Evolutionary conservation across 2,113 vertebrate species (phyloP).

Genomic region (Muntiacus reevesi): DNA sequence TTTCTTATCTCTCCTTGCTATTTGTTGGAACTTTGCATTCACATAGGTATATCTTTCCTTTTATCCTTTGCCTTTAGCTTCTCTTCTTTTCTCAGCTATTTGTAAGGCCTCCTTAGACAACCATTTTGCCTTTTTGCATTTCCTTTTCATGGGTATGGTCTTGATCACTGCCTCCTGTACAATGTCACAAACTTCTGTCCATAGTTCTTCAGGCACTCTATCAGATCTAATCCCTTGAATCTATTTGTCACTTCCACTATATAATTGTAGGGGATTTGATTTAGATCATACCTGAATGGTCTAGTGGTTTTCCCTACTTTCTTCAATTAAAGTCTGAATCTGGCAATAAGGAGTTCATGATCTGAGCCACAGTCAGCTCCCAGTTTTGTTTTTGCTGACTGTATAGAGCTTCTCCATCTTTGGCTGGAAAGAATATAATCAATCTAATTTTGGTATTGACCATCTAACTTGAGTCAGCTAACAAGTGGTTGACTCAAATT

Average conservation of each 20-base stretch:
- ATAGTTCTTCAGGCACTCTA: background rate
- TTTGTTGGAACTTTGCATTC: background rate
- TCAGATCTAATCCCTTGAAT: background rate
- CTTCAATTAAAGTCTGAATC: background rate
- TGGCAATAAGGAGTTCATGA: background rate
- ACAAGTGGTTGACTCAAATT: background rate
- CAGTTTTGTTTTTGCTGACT: background rate
- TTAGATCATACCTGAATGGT: background rate
- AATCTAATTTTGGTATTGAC: background rate
- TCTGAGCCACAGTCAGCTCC: background rate
- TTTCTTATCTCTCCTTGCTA: background rate
- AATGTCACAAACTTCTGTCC: background rate
- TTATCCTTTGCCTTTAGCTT: background rate
- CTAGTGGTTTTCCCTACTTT: background rate
- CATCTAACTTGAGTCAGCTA: background rate
- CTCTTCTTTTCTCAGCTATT: background rate
- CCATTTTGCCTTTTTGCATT: background rate
- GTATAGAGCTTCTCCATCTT: background rate
- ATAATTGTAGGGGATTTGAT: background rate
- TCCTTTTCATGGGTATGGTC: background rate
- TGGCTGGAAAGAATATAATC: background rate
- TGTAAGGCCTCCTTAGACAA: background rate
- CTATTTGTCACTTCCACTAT: background rate
- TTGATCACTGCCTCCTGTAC: background rate
- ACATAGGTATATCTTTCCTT: background rate